Evolutionary conservation across 2,797 vertebrate species (phyloP).

Genomic region (Zonotrichia albicollis): DNA sequence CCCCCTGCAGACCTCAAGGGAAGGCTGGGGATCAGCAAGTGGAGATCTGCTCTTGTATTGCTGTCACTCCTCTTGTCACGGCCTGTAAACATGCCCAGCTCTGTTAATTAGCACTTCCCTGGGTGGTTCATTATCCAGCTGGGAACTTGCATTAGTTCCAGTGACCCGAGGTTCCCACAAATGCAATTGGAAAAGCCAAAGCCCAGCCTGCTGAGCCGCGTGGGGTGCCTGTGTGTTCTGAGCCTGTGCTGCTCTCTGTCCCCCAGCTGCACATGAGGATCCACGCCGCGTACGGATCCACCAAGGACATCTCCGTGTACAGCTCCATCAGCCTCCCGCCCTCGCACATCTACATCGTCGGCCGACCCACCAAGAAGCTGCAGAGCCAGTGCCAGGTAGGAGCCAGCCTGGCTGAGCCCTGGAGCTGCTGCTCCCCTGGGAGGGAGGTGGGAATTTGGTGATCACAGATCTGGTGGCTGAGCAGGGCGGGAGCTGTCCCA

Average conservation of each 20-base stretch:
- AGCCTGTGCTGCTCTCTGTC: not conserved
- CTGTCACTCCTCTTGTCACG: not conserved
- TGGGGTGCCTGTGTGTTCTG: rapidly evolving
- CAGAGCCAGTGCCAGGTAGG: conserved; percentile 95
- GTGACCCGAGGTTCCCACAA: not conserved
- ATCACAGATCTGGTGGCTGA: not conserved
- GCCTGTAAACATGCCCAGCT: not conserved
- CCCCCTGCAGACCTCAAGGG: not conserved
- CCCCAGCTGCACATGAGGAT: conserved; percentile 90
- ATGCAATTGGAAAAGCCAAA: not conserved
- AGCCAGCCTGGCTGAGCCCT: not conserved
- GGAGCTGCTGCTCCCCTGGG: not conserved
- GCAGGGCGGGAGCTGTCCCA: not conserved
- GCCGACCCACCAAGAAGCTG: conserved; percentile 94
- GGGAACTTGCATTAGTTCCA: not conserved
- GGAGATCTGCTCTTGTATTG: not conserved
- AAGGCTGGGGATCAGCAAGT: not conserved
- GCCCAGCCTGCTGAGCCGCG: not conserved
- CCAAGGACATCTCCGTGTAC: conserved; percentile 98
- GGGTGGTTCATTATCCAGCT: not conserved
- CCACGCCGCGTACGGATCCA: conserved; percentile 93
- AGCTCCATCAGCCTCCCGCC: conserved; percentile 88
- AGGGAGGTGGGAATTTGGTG: not conserved
- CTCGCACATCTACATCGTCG: conserved; percentile 95
- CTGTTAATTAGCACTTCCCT: not conserved